Evolutionary conservation across 2,888 invertebrate species (phyloP).

Genomic region (Calliphora vomitoria): DNA sequence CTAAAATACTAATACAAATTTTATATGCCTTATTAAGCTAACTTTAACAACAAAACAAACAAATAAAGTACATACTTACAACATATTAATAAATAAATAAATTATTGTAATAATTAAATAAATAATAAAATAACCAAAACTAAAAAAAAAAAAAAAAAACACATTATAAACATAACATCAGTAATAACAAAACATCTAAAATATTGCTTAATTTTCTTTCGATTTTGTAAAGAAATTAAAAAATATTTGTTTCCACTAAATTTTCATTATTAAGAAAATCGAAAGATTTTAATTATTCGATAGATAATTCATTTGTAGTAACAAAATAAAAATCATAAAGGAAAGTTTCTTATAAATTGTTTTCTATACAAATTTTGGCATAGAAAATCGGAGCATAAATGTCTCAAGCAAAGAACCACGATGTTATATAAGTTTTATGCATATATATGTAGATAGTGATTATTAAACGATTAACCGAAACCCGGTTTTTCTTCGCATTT

Average conservation of each 20-base stretch:
- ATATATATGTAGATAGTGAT: too few relatives aligned
- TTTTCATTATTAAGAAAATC: not conserved
- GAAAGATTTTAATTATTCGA: not conserved
- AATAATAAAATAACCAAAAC: constrained; percentile 15
- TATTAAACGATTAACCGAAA: too few relatives aligned
- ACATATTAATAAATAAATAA: not conserved
- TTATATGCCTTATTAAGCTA: constrained; percentile 72
- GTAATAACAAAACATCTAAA: not conserved
- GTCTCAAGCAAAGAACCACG: too few relatives aligned
- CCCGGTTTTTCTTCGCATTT: too few relatives aligned
- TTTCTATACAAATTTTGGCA: too few relatives aligned
- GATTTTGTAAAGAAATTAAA: not conserved
- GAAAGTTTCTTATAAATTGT: not conserved
- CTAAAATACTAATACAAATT: constrained; percentile 69
- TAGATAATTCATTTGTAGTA: not conserved
- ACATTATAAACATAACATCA: not conserved
- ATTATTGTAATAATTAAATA: constrained; percentile 15
- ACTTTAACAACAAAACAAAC: constrained; percentile 47
- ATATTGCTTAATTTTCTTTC: not conserved
- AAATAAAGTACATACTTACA: constrained; percentile 7
- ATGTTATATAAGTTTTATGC: too few relatives aligned
- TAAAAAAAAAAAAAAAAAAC: not conserved
- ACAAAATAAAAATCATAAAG: not conserved
- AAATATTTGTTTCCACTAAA: not conserved
- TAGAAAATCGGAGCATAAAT: too few relatives aligned